Evolutionary conservation across 2,888 invertebrate genomes (phyloP).

Genomic region (Zootermopsis nevadensis): DNA sequence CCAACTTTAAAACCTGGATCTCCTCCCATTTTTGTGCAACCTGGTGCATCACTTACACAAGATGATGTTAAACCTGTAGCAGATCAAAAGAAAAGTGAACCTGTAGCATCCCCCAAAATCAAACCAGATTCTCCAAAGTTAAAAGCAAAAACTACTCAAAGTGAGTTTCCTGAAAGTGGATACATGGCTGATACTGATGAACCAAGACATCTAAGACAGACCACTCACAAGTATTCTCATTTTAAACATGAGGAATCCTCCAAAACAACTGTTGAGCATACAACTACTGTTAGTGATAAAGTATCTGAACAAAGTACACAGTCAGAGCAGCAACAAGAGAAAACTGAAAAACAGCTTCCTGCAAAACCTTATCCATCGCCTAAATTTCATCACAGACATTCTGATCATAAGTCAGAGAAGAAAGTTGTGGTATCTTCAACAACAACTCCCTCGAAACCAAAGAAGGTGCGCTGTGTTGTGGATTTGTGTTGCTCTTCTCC

Average conservation of each 20-base stretch:
- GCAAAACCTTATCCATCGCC: slow-evolving; percentile 44
- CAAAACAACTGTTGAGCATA: slow-evolving; percentile 55
- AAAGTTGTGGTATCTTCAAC: slow-evolving; percentile 36
- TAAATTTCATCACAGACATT: slow-evolving; percentile 49
- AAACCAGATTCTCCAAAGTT: slow-evolving; percentile 67
- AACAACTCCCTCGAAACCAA: slow-evolving; percentile 40
- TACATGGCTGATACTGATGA: slow-evolving; percentile 80
- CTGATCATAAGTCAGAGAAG: slow-evolving; percentile 51
- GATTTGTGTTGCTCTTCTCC: background rate
- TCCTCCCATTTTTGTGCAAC: slow-evolving; percentile 61
- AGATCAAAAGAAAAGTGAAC: slow-evolving; percentile 41
- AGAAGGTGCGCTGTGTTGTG: slow-evolving; percentile 39
- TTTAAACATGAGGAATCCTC: slow-evolving; percentile 57
- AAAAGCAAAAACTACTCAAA: slow-evolving; percentile 62
- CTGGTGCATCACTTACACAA: slow-evolving; percentile 54
- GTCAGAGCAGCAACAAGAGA: slow-evolving; percentile 38
- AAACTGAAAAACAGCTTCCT: slow-evolving; percentile 46
- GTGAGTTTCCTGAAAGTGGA: slow-evolving; percentile 68
- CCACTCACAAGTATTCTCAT: slow-evolving; percentile 58
- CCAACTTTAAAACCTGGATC: slow-evolving; percentile 62
- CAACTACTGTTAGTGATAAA: slow-evolving; percentile 54
- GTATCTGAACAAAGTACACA: slow-evolving; percentile 48
- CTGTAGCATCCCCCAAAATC: slow-evolving; percentile 57
- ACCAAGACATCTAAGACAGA: slow-evolving; percentile 60
- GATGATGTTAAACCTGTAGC: slow-evolving; percentile 46